Evolutionary conservation across 2,113 vertebrate genomes (phyloP).

Genomic region (Esox niger): DNA sequence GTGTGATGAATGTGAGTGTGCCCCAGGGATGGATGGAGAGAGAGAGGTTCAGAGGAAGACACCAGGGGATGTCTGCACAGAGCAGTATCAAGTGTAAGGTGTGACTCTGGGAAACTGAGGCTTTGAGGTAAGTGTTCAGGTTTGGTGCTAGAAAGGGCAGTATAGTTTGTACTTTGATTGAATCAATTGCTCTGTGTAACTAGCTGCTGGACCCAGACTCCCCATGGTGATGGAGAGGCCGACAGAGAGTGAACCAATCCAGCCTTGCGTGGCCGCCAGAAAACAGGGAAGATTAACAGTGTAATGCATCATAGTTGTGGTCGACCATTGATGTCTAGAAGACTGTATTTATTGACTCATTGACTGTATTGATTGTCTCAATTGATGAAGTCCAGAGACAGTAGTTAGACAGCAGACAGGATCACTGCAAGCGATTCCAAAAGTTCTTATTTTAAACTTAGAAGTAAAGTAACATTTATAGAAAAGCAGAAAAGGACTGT

Average conservation of each 20-base stretch:
- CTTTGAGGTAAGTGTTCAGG: constrained; percentile 60
- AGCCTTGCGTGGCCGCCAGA: constrained; percentile 47
- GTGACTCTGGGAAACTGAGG: constrained; percentile 55
- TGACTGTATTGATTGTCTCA: constrained; percentile 73
- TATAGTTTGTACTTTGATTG: constrained; percentile 68
- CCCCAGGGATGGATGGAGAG: constrained; percentile 27
- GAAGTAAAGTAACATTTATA: constrained; percentile 28
- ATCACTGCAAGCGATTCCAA: constrained; percentile 32
- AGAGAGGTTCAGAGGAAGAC: constrained; percentile 37
- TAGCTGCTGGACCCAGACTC: constrained; percentile 61
- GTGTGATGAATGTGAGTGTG: constrained; percentile 12
- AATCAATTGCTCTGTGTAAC: constrained; percentile 74
- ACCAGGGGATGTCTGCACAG: constrained; percentile 40
- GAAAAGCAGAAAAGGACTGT: constrained; percentile 48
- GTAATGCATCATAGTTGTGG: constrained; percentile 61
- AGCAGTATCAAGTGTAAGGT: constrained; percentile 57
- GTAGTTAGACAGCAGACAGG: constrained; percentile 58
- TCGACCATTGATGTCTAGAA: constrained; percentile 58
- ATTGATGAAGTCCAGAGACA: constrained; percentile 65
- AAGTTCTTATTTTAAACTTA: constrained; percentile 36
- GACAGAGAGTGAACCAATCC: constrained; percentile 57
- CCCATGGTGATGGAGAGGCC: constrained; percentile 63
- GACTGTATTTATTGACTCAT: constrained; percentile 73
- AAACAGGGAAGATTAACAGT: constrained; percentile 58
- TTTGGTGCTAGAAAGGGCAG: constrained; percentile 64